These are phyloP conservation scores for Pseudochromis fuscus DNA, from an alignment of 2,797 vertebrate species.

Conservation along the genomic window DNA sequence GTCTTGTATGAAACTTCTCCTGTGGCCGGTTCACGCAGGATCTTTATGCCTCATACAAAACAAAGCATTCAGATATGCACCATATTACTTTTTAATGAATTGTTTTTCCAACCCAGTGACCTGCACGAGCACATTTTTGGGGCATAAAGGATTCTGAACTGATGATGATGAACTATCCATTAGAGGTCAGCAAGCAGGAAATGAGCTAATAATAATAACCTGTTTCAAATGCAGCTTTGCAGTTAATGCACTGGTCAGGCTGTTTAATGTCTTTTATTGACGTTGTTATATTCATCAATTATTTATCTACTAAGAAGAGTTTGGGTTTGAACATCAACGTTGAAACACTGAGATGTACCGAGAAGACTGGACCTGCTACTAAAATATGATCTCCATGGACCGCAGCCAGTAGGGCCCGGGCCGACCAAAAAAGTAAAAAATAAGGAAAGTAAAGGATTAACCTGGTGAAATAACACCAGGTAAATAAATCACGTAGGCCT, in stretches of 20 bases:
- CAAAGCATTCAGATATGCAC: slow-evolving; percentile 19
- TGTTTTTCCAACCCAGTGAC: slow-evolving; percentile 55
- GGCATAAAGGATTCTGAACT: slow-evolving; percentile 35
- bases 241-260: slow-evolving; percentile 57
- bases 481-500: too few relatives aligned
- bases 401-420: too few relatives aligned
- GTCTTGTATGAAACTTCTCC: not conserved
- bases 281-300: slow-evolving; percentile 37
- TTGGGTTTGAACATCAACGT: slow-evolving; percentile 14
- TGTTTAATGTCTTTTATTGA: slow-evolving; percentile 50
- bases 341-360: slow-evolving; percentile 9
- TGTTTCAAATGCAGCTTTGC: slow-evolving; percentile 46
- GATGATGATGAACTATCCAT: slow-evolving; percentile 52
- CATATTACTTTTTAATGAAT: slow-evolving; percentile 61
- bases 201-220: slow-evolving; percentile 52
- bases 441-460: too few relatives aligned
- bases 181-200: slow-evolving; percentile 61
- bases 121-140: slow-evolving; percentile 42
- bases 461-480: too few relatives aligned
- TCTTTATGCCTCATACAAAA: slow-evolving; percentile 27
- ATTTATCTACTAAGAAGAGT: slow-evolving; percentile 37
- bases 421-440: too few relatives aligned
- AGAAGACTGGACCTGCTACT: too few relatives aligned
- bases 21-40: not conserved
- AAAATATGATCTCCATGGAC: too few relatives aligned